Percentiles rank a stretch among this genome's conserved stretches.
phyloP scores from a whole-genome alignment of 2,888 invertebrate species.

The Trissoscelio sp. region DNA sequence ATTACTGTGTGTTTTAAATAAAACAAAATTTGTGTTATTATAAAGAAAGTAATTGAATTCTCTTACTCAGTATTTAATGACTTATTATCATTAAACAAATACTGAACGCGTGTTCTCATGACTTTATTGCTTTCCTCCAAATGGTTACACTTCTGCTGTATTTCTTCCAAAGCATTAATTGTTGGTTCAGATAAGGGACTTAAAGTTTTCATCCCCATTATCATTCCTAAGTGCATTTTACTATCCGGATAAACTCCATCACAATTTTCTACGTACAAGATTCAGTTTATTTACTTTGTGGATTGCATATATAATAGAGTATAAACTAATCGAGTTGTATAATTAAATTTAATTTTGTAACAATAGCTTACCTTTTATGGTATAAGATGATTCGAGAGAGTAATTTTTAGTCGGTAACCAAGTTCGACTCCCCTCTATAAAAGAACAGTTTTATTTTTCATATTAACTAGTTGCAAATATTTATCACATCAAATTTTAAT shows the following conservation, averaged over 20 bases:
- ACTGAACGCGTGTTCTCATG: slow-evolving; percentile 74
- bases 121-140: slow-evolving; percentile 40
- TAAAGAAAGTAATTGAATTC: not conserved
- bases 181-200: slow-evolving; percentile 30
- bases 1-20: not conserved
- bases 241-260: slow-evolving; percentile 4
- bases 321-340: too few relatives aligned
- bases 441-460: too few relatives aligned
- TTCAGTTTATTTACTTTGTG: too few relatives aligned
- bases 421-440: too few relatives aligned
- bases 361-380: too few relatives aligned
- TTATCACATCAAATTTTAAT: too few relatives aligned
- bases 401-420: too few relatives aligned
- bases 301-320: too few relatives aligned
- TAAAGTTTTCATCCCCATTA: slow-evolving; percentile 59
- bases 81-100: slow-evolving; percentile 75
- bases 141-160: slow-evolving; percentile 5
- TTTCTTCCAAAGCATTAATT: slow-evolving; percentile 12
- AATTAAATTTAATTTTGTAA: too few relatives aligned
- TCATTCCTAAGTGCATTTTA: slow-evolving; percentile 56
- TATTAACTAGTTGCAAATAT: too few relatives aligned
- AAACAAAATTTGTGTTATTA: not conserved
- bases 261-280: too few relatives aligned
- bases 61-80: slow-evolving; percentile 74
- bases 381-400: too few relatives aligned